Evolutionary conservation across 2,888 invertebrate species (phyloP), one percentile per base, ranked within the genome.

Genomic region (Hoplodrina ambigua): DNA sequence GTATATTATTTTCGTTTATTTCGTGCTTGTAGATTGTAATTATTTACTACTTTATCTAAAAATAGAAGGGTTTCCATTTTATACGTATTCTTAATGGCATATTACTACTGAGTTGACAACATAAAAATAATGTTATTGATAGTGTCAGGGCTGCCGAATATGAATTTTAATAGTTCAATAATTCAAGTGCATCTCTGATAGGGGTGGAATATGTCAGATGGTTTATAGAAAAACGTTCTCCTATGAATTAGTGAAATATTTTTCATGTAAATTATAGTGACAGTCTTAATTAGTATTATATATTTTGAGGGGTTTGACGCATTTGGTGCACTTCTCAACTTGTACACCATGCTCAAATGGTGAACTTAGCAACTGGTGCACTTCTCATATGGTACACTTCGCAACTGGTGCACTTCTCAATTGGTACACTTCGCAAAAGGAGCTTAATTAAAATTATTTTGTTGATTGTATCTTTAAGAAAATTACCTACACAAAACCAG

Each of bases 1-100:
- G 44, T 44, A 44, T 46, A 56, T 65, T 60, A 46, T 66, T 55
- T 79, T 82, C 62, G 44, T 58, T 60, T 66, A 57, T 55, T 68
- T 68, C 53, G 33, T 67, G 53, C 49, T 52, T 69, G 33, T 37
- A 70, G 20, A 19, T 60, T 68, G 25, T 60, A 49, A 58, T 68
- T 65, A 68, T 68, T 66, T 69, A 62, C 33, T 53, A 37, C 55
- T 46, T 60, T 20, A 25, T 63, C 56, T 80, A 46, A 4, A 30
- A 60, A 49, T 67, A 71, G 15, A 15, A 17, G 46, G 50, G 20
- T 53, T 59, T 70, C 52, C 19, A 52, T 44, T 60, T 50, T 50
- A 3, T 13, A 55, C 3, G 33, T 20, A 49, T 55, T 65, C 15
- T 0, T 54, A 17, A 55, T 54, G 49, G 46, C 46, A 15, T 20